Evolutionary conservation across 2,113 vertebrate genomes (phyloP), one percentile per base, ranked within the genome.

Genomic region (Furnarius figulus): DNA sequence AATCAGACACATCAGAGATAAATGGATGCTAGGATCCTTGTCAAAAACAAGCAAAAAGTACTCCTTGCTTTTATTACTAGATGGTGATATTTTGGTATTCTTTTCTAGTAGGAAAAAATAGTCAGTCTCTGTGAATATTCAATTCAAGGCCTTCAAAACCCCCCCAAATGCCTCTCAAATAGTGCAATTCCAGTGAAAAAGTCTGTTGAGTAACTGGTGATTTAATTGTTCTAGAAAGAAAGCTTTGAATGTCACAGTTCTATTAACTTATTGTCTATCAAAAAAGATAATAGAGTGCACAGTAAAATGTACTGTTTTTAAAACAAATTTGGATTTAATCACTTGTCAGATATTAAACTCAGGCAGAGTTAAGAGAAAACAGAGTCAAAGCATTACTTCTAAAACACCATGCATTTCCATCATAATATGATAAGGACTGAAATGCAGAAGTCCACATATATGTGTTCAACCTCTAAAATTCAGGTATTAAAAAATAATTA

Each of bases 171-270:
- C 61, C 35, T 96, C 52, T 81, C 91, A 74, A 94, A 87, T 61
- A 94, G 28, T 55, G 87, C 55, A 14, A 88, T 82, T 93, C 42
- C 61, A 80, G 25, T 95, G 39, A 91, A 95, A 97, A 96, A 62
- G 7, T 83, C 89, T 76, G 84, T 80, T 97, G 65, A 49, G 33
- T 85, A 97, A 97, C 85, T 96, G 74, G 23, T 95, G 78, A n/a
- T 91, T 95, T 94, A 88, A 91, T 24, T 85, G 50, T 85, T 47
- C 31, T 93, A 84, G 88, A 83, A 93, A 78, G 42, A 76, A 89
- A 71, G 3, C 65, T 95, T 84, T 93, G 19, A 67, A 89, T 80
- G 90, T 74, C 3, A 13, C 58, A 94, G 91, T 91, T 76, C 46
- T 35, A 94, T 94, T 94, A 91, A 89, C 27, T n/a, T 71, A 10